phyloP scores from a whole-genome alignment of 2,797 vertebrate genomes.

The Tragopan temminckii region DNA sequence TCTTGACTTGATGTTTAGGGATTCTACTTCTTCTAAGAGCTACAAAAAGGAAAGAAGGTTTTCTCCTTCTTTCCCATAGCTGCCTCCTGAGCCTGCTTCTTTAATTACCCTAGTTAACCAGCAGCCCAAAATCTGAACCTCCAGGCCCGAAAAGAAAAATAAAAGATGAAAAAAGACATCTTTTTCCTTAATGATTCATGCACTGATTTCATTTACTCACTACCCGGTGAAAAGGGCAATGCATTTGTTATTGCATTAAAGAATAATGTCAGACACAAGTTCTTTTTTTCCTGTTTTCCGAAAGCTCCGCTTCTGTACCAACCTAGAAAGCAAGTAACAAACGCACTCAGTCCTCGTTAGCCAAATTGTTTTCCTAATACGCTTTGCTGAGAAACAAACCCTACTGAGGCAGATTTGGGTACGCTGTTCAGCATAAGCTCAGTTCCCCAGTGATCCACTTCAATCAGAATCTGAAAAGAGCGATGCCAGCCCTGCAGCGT shows the following conservation, averaged over 20 bases:
- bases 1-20: accelerated
- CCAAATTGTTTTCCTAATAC: not conserved
- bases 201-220: not conserved
- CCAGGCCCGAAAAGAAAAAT: not conserved
- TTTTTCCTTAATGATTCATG: not conserved
- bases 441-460: not conserved
- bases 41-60: not conserved
- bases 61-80: not conserved
- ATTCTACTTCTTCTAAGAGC: not conserved
- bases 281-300: not conserved
- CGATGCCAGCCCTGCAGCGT: not conserved
- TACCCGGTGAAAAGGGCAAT: not conserved
- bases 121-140: slow-evolving; percentile 1
- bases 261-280: not conserved
- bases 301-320: not conserved
- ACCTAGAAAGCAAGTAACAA: not conserved
- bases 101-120: not conserved
- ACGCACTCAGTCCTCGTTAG: not conserved
- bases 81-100: not conserved
- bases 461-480: slow-evolving; percentile 2
- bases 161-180: not conserved
- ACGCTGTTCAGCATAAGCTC: not conserved
- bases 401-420: not conserved
- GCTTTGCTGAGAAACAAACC: not conserved
- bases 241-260: not conserved